Conservation (phyloP, 2,888 invertebrate genomes). For the Macroteleia sp. region DNA sequence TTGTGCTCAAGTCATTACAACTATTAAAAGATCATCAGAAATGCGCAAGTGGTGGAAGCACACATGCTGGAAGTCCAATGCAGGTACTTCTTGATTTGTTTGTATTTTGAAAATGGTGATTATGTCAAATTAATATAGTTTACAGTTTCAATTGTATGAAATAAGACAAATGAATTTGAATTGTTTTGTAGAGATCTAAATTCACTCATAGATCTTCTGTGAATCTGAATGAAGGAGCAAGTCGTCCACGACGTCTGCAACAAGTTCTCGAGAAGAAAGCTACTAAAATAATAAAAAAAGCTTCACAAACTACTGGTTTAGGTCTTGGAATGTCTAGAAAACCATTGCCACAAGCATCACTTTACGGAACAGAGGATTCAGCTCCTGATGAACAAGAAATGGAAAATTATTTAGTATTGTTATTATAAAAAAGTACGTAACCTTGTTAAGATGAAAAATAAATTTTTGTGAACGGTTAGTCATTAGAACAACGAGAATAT, state of each 20-base stretch:
- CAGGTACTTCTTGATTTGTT: conserved; percentile 84
- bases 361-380: conserved; percentile 76
- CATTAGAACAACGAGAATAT: too few relatives aligned
- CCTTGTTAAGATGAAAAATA: too few relatives aligned
- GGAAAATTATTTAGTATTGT: conserved; percentile 92
- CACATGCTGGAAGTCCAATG: conserved; percentile 87
- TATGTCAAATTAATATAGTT: too few relatives aligned
- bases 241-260: conserved; percentile 91
- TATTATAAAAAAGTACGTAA: too few relatives aligned
- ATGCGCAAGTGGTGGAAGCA: conserved; percentile 90
- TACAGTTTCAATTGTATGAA: too few relatives aligned
- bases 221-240: conserved; percentile 87
- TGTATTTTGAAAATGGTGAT: too few relatives aligned
- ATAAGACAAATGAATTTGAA: too few relatives aligned
- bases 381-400: conserved; percentile 90
- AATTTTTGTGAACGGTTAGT: too few relatives aligned
- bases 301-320: conserved; percentile 93
- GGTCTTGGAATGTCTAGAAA: conserved; percentile 87
- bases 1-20: conserved; percentile 90
- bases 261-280: conserved; percentile 90
- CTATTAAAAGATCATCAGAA: conserved; percentile 92
- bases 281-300: conserved; percentile 92
- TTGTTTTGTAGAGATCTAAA: conserved; percentile 87
- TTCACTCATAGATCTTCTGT: conserved; percentile 87
- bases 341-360: conserved; percentile 81